Evolutionary conservation across 1,140 invertebrate genomes (phyloP), one percentile per base, ranked within the genome.

Genomic region (Octopus bimaculoides): DNA sequence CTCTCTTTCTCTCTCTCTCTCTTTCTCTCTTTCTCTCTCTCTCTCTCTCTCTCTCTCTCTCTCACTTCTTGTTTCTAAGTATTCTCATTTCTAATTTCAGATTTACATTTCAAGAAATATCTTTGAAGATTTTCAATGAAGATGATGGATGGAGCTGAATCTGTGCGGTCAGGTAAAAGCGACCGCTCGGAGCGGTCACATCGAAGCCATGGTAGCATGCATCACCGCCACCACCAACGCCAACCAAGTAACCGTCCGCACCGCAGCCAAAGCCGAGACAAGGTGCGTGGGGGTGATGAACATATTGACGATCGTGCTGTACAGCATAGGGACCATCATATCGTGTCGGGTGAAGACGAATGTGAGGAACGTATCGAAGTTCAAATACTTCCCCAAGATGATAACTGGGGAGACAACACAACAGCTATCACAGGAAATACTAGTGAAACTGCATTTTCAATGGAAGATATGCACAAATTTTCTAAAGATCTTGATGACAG

Each of bases 351-450:
- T 12, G 80, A 87, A 77, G 86, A 86, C 10, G 78, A 82, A 9
- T 79, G 88, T 85, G 83, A 95, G 94, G 94, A 92, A 92, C 7
- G 92, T 92, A 90, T 94, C 93, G 5, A 88, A 94, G 96, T 97
- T 75, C 96, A 97, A 91, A 97, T 97, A 82, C 89, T 98, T 71
- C 96, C 96, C 0, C 92, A 93, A 88, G 97, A 98, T 92, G 97
- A 99, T 87, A 98, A 97, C 88, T 99, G 97, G 97, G 97, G 96
- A 56, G 98, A 99, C 90, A 98, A 97, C 86, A 98, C 96, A 0
- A 99, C 97, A 5, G 97, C 96, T 0, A 94, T 99, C 52, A 99
- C 98, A 5, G 97, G 97, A 20, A 98, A 98, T 85, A 98, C 97
- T 4, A 98, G 96, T 0, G 97, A 98, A 77, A 89, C 89, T 10